Conservation (phyloP, 2,113 vertebrate species). For the Muntiacus reevesi region DNA sequence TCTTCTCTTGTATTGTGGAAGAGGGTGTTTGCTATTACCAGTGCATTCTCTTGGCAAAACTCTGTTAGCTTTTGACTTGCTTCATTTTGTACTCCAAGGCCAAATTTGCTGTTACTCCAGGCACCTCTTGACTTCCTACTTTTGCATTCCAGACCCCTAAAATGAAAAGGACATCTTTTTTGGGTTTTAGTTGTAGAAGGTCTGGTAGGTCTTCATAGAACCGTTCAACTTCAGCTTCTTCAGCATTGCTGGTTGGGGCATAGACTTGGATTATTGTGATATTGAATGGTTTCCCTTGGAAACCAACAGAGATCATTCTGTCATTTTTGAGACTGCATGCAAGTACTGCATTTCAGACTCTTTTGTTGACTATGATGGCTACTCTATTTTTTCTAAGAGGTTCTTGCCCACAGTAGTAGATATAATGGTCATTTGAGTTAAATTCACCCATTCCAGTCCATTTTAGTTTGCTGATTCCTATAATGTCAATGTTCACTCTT, state of each 20-base stretch:
- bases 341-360: not conserved
- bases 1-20: not conserved
- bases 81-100: not conserved
- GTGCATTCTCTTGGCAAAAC: not conserved
- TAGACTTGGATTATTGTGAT: not conserved
- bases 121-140: not conserved
- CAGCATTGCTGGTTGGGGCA: not conserved
- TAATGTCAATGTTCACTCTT: not conserved
- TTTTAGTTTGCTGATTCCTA: accelerated
- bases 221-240: not conserved
- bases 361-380: not conserved
- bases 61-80: not conserved
- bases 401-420: not conserved
- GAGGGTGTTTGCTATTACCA: not conserved
- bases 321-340: not conserved
- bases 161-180: not conserved
- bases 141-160: not conserved
- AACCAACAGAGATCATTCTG: not conserved
- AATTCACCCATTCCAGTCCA: not conserved
- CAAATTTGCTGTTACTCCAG: not conserved
- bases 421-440: not conserved
- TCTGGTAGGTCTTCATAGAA: not conserved
- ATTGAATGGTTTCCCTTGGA: not conserved
- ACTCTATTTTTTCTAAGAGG: not conserved
- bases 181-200: not conserved